Evolutionary conservation across 2,888 invertebrate genomes (phyloP).

Genomic region (Chydorus sphaericus): DNA sequence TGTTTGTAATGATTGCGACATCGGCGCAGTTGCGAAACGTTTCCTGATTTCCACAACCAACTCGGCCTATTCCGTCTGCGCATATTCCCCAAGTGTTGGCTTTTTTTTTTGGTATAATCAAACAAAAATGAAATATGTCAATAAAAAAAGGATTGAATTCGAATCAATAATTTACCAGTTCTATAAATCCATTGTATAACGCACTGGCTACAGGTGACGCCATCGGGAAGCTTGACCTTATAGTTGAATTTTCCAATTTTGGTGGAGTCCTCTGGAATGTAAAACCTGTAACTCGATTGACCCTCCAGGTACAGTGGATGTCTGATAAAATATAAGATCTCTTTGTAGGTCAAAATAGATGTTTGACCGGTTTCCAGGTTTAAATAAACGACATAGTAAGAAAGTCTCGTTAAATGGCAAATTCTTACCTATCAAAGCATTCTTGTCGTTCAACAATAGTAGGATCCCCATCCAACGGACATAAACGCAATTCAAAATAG

Average conservation of each 20-base stretch:
- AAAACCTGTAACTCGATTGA: slow-evolving; percentile 43
- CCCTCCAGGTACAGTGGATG: slow-evolving; percentile 58
- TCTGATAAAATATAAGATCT: slow-evolving; percentile 30
- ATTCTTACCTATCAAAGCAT: slow-evolving; percentile 54
- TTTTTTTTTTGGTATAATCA: slow-evolving; percentile 24
- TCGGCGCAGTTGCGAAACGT: slow-evolving; percentile 86
- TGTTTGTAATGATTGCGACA: slow-evolving; percentile 62
- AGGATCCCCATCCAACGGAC: slow-evolving; percentile 51
- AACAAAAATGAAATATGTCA: too few species aligned
- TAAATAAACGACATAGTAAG: not conserved
- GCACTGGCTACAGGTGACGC: slow-evolving; percentile 73
- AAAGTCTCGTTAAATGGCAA: not conserved
- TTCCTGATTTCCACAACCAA: slow-evolving; percentile 80
- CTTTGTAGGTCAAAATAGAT: not conserved
- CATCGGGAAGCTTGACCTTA: slow-evolving; percentile 60
- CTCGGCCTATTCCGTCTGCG: slow-evolving; percentile 67
- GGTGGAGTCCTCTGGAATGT: slow-evolving; percentile 54
- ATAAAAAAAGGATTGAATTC: not conserved
- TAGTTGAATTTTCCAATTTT: slow-evolving; percentile 38
- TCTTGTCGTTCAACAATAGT: slow-evolving; percentile 59
- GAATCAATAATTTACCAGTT: slow-evolving; percentile 40
- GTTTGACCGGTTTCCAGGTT: not conserved
- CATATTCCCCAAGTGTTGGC: slow-evolving; percentile 86
- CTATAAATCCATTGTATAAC: slow-evolving; percentile 87
- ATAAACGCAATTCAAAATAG: slow-evolving; percentile 66